Percentiles rank a stretch among this genome's conserved stretches.
Evolutionary conservation across 2,888 invertebrate genomes (phyloP).

Genomic region (Apeira syringaria): DNA sequence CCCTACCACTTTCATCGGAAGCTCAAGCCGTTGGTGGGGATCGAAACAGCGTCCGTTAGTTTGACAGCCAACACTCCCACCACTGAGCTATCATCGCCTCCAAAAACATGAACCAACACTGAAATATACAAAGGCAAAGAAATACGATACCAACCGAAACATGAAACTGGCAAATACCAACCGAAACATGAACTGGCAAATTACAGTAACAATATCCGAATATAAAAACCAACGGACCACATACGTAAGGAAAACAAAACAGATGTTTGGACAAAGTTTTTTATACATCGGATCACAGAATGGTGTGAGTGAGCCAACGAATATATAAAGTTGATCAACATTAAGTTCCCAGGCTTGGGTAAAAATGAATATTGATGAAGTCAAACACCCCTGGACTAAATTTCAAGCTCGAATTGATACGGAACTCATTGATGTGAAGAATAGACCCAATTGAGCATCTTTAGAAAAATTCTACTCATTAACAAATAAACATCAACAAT

Average conservation of each 20-base stretch:
- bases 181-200: conserved; percentile 4
- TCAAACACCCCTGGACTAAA: conserved; percentile 17
- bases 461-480: no score
- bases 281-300: conserved; percentile 1
- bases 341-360: conserved; percentile 25
- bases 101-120: no score
- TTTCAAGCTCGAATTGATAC: conserved; percentile 23
- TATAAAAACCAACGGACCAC: conserved; percentile 2
- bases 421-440: conserved; percentile 19
- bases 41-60: no score
- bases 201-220: conserved; percentile 3
- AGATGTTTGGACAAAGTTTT: no score
- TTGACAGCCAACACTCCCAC: no score
- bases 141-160: conserved; percentile 14
- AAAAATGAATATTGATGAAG: conserved; percentile 31
- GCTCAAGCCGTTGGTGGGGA: no score
- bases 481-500: no score
- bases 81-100: no score
- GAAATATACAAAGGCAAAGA: no score
- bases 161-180: conserved; percentile 7
- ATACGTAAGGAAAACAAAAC: conserved; percentile 7
- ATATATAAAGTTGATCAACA: conserved; percentile 23
- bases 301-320: neutral
- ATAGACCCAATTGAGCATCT: no score
- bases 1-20: no score